Evolutionary conservation across 2,888 invertebrate genomes (phyloP), one percentile per base, ranked within the genome.

Genomic region (Epiblema foenella): DNA sequence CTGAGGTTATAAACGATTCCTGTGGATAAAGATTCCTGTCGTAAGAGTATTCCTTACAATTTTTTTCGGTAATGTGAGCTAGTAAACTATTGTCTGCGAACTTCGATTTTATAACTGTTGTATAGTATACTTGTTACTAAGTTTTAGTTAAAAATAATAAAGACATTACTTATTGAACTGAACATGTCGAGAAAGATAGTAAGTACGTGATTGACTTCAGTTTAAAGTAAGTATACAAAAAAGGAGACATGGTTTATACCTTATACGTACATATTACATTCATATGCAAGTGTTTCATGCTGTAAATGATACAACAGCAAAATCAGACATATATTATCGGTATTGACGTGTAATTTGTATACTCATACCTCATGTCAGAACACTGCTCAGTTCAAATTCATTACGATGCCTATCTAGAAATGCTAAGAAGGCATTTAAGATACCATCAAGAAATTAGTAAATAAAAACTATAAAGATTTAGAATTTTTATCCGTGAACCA

Each of bases 381-480:
- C n/a, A 12, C 46, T 62, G 62, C 54, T 62, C 46, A 54, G 46
- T 49, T 56, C 68, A 46, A 54, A 56, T 56, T 49, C 9, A 62
- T 62, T 62, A 56, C 20, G 68, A 68, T 62, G 46, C 33, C 20
- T 49, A 68, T 68, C 68, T 68, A 62, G 62, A n/a, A n/a, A n/a
- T n/a, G n/a, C n/a, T n/a, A 62, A 68, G 29, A 29, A 29, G 29
- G 29, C 68, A 56, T 68, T 62, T 46, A 54, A 64, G 51, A 69
- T 51, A 49, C 0, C 37, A 63, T 52, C 33, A 29, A 33, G 33
- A 63, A 62, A 46, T 12, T n/a, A n/a, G n/a, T n/a, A n/a, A n/a
- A n/a, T n/a, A n/a, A n/a, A n/a, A n/a, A n/a, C n/a, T n/a, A n/a
- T n/a, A n/a, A n/a, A n/a, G n/a, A n/a, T n/a, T n/a, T n/a, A n/a